phyloP scores from a whole-genome alignment of 2,888 invertebrate genomes.

The Oeneis ivallda region DNA sequence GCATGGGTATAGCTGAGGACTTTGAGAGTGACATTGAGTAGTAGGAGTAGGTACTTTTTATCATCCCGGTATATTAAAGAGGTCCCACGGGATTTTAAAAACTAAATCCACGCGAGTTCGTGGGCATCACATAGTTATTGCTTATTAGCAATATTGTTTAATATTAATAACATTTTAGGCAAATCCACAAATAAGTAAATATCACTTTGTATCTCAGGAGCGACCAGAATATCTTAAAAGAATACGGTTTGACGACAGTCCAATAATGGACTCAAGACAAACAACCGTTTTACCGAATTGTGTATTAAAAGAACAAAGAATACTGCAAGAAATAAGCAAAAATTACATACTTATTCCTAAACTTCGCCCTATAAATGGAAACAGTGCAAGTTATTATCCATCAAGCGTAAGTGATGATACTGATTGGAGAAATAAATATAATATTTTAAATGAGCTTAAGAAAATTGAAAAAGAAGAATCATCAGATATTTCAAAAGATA shows the following conservation, averaged over 20 bases:
- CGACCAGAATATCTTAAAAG: slow-evolving; percentile 9
- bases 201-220: not conserved
- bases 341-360: slow-evolving; percentile 73
- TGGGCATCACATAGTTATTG: too few relatives aligned
- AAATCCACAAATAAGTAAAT: slow-evolving; percentile 12
- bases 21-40: too few relatives aligned
- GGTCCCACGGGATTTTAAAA: too few relatives aligned
- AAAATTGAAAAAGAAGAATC: slow-evolving; percentile 52
- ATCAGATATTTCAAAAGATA: slow-evolving; percentile 9
- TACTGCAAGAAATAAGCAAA: slow-evolving; percentile 67
- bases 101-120: too few relatives aligned
- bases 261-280: not conserved
- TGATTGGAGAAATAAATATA: slow-evolving; percentile 75
- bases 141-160: not conserved
- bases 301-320: slow-evolving; percentile 42
- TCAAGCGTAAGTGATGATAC: slow-evolving; percentile 40
- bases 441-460: slow-evolving; percentile 66
- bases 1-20: too few relatives aligned
- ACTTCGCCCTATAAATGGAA: slow-evolving; percentile 41
- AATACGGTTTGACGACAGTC: slow-evolving; percentile 8
- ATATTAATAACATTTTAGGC: slow-evolving; percentile 2
- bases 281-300: slow-evolving; percentile 7
- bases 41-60: too few relatives aligned
- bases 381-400: slow-evolving; percentile 39
- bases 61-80: too few relatives aligned